Evolutionary conservation across 2,113 vertebrate species (phyloP).

Genomic region (Macrotis lagotis): DNA sequence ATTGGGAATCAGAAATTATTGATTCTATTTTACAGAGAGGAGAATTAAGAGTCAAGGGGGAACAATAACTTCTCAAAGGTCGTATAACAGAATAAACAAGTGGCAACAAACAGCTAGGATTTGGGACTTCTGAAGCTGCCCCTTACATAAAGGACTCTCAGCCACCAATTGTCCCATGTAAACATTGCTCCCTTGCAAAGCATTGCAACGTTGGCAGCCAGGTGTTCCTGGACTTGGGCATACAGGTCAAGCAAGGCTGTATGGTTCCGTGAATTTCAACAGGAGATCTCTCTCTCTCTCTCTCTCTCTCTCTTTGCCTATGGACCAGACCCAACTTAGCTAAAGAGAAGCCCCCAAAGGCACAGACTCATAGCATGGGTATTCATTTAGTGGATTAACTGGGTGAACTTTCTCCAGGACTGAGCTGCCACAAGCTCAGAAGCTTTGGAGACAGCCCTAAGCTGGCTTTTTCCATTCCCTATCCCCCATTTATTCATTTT

Average conservation of each 20-base stretch:
- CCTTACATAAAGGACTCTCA: neutral
- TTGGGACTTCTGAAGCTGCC: neutral
- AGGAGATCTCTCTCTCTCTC: neutral
- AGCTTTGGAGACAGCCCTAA: neutral
- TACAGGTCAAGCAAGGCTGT: neutral
- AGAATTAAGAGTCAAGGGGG: neutral
- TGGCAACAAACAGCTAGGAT: neutral
- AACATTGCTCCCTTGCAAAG: neutral
- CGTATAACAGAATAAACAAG: neutral
- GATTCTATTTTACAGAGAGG: neutral
- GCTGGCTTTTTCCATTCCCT: neutral
- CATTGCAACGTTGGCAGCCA: neutral
- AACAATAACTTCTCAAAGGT: neutral
- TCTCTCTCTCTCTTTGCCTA: neutral
- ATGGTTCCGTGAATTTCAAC: neutral
- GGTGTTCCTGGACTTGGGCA: neutral
- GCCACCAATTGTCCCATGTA: neutral
- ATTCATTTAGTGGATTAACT: neutral
- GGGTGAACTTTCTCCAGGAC: neutral
- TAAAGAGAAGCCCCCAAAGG: neutral
- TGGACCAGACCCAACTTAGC: neutral
- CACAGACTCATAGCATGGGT: constrained; percentile 14
- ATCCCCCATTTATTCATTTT: neutral
- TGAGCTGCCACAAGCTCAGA: neutral
- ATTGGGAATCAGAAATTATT: neutral